These are phyloP conservation scores for Reticulitermes lucifugus DNA, from an alignment of 2,888 invertebrate genomes.

Conservation along the genomic window DNA sequence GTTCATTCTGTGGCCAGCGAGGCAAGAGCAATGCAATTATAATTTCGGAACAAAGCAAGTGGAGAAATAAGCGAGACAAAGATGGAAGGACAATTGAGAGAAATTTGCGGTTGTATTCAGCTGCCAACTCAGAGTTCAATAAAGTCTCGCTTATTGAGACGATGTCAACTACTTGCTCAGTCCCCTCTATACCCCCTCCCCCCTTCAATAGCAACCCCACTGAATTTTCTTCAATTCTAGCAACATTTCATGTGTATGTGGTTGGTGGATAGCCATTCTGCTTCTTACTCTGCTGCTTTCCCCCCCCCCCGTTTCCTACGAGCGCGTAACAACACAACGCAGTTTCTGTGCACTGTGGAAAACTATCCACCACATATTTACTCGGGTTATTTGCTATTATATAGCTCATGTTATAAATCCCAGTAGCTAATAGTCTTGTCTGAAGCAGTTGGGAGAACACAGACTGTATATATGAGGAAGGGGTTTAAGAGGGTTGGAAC, in stretches of 20 bases:
- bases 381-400: constrained; percentile 41
- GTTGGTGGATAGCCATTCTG: constrained; percentile 23
- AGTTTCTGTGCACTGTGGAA: constrained; percentile 5
- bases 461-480: constrained; percentile 7
- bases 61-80: not conserved
- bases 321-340: constrained; percentile 6
- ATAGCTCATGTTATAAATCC: constrained; percentile 45
- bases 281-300: not conserved
- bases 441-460: constrained; percentile 26
- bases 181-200: not conserved
- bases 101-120: constrained; percentile 14
- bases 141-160: constrained; percentile 40
- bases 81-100: not conserved
- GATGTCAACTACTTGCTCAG: constrained; percentile 33
- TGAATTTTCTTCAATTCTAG: not conserved
- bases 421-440: constrained; percentile 46
- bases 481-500: not conserved
- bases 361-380: constrained; percentile 30
- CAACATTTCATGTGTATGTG: constrained; percentile 15
- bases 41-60: constrained; percentile 25
- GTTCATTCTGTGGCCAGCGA: constrained; percentile 5
- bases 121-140: constrained; percentile 36
- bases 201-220: not conserved
- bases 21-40: constrained; percentile 33
- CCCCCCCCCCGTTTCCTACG: not conserved